Base-by-base conservation (phyloP, 2,797 vertebrate species). In the Anabas testudineus region DNA sequence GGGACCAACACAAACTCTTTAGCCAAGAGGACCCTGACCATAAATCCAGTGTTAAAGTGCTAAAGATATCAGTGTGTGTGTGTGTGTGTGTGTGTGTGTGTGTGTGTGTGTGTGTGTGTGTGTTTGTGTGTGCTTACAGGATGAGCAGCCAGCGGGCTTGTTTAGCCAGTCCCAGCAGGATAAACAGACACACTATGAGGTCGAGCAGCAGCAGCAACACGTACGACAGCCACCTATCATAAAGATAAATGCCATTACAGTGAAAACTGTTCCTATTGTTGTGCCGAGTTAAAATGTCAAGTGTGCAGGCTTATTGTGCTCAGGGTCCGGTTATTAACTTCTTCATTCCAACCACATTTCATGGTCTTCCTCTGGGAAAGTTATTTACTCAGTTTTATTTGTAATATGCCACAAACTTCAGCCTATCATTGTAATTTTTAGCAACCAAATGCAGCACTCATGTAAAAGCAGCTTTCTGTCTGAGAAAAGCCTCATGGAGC, bases 111-210 rank as follows among this genome's bases (percentile, higher is more conserved):
- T 51, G 71, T 73, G 72, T 74, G 55, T 62, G 57, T 57, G 47
- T 45, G 53, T 72, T n/a, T 70, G 57, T 74, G 51, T 62, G 51
- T 22, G 92, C 96, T 95, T 82, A 98, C 96, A 97, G 80, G 61
- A 96, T 95, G 81, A 98, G 95, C 67, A 98, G 95, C 96, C 96
- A 98, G 84, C 96, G 96, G 72, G 95, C 95, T 80, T 97, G 96
- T 83, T 97, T 97, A 12, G 96, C 96, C 83, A 98, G 89, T 61
- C 96, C 96, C 75, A 98, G 92, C 69, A 98, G 91, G 66, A 96
- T 97, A 91, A 98, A 97, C 48, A 98, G 93, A 86, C 95, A 97
- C 74, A 97, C 94, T 54, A 97, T 92, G 39, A 97, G 93, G 86
- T 97, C 95, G 30, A 97, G 84, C 42, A 98, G 93, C 64, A 98